Evolutionary conservation across 2,888 invertebrate species (phyloP).

Genomic region (Leptura quadrifasciata): DNA sequence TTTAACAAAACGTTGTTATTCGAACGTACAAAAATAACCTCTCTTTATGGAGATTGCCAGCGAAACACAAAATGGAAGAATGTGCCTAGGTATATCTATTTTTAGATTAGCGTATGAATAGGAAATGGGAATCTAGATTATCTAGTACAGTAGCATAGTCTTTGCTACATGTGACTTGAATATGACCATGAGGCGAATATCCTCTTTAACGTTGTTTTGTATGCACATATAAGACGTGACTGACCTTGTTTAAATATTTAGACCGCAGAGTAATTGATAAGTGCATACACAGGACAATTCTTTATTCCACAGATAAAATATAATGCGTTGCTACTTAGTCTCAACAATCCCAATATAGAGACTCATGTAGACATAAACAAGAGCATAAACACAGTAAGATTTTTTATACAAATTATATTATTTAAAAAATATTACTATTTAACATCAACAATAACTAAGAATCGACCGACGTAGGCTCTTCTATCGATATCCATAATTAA

Average conservation of each 20-base stretch:
- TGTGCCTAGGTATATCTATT: slow-evolving; percentile 2
- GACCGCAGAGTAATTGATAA: slow-evolving; percentile 52
- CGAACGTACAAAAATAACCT: slow-evolving; percentile 5
- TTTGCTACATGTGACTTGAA: slow-evolving; percentile 24
- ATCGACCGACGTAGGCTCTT: too few relatives aligned
- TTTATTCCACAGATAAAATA: background rate
- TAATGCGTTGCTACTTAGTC: slow-evolving; percentile 2
- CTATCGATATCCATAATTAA: too few relatives aligned
- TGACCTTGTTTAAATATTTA: slow-evolving; percentile 59
- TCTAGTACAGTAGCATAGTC: slow-evolving; percentile 9
- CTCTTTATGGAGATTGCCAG: slow-evolving; percentile 6
- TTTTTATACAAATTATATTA: too few relatives aligned
- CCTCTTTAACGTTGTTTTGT: slow-evolving; percentile 49
- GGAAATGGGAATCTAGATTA: slow-evolving; percentile 21
- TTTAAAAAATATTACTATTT: too few relatives aligned
- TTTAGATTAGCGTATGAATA: slow-evolving; percentile 29
- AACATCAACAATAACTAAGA: too few relatives aligned
- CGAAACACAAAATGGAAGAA: slow-evolving; percentile 21
- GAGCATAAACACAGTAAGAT: too few relatives aligned
- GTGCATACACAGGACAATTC: slow-evolving; percentile 41
- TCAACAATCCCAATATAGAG: background rate
- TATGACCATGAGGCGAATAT: slow-evolving; percentile 32
- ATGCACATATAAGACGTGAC: slow-evolving; percentile 54
- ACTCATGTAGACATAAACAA: too few relatives aligned
- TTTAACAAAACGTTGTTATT: background rate